Evolutionary conservation across 2,888 invertebrate genomes (phyloP).

Genomic region (Pseudoips prasinana): DNA sequence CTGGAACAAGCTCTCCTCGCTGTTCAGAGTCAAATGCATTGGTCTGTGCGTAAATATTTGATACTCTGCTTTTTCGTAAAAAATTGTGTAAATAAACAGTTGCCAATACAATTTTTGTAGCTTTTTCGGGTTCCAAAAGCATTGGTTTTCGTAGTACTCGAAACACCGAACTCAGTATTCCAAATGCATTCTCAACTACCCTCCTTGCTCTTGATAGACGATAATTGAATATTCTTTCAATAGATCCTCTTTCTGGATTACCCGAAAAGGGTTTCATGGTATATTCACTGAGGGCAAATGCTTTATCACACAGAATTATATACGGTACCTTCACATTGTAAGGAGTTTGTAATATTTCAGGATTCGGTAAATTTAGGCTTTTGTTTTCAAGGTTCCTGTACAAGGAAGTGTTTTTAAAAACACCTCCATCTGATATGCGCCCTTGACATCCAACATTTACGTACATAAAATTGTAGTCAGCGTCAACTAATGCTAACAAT

Average conservation of each 20-base stretch:
- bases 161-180: constrained; percentile 1
- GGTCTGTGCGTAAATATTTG: constrained; percentile 15
- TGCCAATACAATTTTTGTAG: no score
- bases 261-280: constrained; percentile 16
- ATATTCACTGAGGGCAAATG: constrained; percentile 13
- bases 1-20: constrained; percentile 9
- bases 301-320: constrained; percentile 13
- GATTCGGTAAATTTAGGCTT: constrained; percentile 14
- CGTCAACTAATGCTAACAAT: constrained; percentile 28
- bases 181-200: constrained; percentile 9
- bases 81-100: no score
- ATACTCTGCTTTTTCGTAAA: constrained; percentile 1
- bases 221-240: constrained; percentile 13
- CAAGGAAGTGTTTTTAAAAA: constrained; percentile 6
- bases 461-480: constrained; percentile 35
- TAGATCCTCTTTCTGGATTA: constrained; percentile 12
- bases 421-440: constrained; percentile 9
- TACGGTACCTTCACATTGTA: constrained; percentile 11
- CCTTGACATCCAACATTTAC: constrained; percentile 17
- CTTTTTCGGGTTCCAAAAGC: no score
- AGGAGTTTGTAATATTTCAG: constrained; percentile 8
- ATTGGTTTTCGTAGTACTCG: no score
- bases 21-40: constrained; percentile 13
- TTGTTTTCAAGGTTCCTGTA: constrained; percentile 7
- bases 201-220: constrained; percentile 8